phyloP scores from a whole-genome alignment of 2,797 vertebrate genomes.

The Parauchenoglanis punctatus region DNA sequence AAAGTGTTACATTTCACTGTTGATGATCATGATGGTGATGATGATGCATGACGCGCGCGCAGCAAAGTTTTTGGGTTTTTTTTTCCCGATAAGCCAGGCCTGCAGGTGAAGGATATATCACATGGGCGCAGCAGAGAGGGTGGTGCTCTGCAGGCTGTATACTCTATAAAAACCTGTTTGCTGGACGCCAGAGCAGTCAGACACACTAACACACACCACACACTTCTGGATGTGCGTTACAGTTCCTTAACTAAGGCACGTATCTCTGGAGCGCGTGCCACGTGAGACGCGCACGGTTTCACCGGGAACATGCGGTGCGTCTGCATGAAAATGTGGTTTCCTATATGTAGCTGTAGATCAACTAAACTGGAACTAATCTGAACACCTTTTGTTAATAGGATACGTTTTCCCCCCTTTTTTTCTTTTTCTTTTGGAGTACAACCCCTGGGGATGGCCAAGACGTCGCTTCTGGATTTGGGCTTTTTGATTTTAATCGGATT shows the following conservation, averaged over 20 bases:
- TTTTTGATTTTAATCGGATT: constrained; percentile 71
- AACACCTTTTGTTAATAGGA: not conserved
- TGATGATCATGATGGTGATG: not conserved
- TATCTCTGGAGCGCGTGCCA: constrained; percentile 2
- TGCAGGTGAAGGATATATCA: constrained; percentile 22
- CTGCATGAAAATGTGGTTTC: constrained; percentile 17
- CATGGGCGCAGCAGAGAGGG: constrained; percentile 40
- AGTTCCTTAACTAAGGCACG: not conserved
- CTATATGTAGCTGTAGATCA: not conserved
- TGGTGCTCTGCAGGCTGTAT: constrained; percentile 43
- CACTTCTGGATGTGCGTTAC: not conserved
- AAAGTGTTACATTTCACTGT: not conserved
- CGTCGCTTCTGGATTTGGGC: constrained; percentile 65
- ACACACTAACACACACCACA: not conserved
- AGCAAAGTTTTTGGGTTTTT: not conserved
- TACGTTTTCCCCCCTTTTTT: not conserved
- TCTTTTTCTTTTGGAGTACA: constrained; percentile 27
- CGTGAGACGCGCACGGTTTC: not conserved
- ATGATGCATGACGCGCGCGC: not conserved
- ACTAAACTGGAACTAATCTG: constrained; percentile 39
- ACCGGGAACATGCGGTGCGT: constrained; percentile 20
- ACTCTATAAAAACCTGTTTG: constrained; percentile 43
- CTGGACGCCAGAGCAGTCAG: not conserved
- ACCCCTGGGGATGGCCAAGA: constrained; percentile 67
- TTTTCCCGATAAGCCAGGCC: not conserved